Evolutionary conservation across 2,797 vertebrate genomes (phyloP), one percentile per base, ranked within the genome.

Genomic region (Tragelaphus oryx): DNA sequence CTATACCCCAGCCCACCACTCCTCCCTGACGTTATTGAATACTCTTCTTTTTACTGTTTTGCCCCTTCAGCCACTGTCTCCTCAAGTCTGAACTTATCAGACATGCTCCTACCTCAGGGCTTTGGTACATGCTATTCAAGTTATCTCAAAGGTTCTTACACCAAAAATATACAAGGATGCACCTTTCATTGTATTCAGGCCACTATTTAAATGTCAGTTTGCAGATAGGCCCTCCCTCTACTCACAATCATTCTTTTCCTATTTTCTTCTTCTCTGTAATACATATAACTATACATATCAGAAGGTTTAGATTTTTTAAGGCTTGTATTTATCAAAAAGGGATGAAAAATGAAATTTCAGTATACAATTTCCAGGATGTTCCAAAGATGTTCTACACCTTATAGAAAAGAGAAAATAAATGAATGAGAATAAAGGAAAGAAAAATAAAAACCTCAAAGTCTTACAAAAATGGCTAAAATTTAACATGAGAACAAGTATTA

Each of bases 391-490:
- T 93, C 8, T 84, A 50, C 2, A 52, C 1, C 37, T 96, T 41
- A 50, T 52, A 84, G n/a, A 74, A n/a, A 90, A 87, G 8, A 88
- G 17, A 83, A 80, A 92, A 65, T 46, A 46, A 37, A 74, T 52
- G 20, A 88, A 75, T 46, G 26, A 75, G 28, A 30, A 59, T 33
- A 81, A 76, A 65, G 62, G 7, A 37, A 28, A 83, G 24, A 89
- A 3, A 76, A 90, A 83, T 71, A 85, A 89, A 59, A 89, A 89
- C 52, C 22, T 59, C 50, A 71, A 89, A 85, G 8, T 86, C 11
- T 71, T 44, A 76, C 4, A 41, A 89, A 92, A 81, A 46, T 59
- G 26, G 12, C 30, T 82, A 91, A 76, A 87, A 87, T 18, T 87
- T 93, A 44, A 78, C 60, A 59, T 46, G 8, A 87, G 55, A 57